Evolutionary conservation across 2,113 vertebrate genomes (phyloP), one percentile per base, ranked within the genome.

Genomic region (Glareola pratincola): DNA sequence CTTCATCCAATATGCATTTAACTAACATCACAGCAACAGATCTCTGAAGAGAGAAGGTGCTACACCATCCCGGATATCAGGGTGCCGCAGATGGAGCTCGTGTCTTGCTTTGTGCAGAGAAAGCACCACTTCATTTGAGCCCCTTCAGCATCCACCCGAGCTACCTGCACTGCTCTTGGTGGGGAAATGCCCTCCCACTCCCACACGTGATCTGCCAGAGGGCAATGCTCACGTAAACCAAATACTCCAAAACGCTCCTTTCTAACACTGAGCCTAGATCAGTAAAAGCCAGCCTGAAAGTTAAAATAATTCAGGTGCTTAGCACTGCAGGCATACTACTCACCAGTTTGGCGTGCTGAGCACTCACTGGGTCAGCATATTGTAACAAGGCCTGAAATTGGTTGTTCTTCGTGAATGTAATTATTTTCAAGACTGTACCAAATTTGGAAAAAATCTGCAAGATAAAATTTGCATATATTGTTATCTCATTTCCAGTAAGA

Each of bases 391-490:
- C 99, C 97, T 99, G 99, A 92, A 99, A 99, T 92, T 99, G 99
- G 81, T 98, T 99, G 97, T 99, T 99, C 98, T 99, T 99, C 2
- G 99, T 99, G 96, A 99, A 99, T 1, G 99, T 99, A 67, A 99
- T 99, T 71, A 99, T 99, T 93, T 99, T 99, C 96, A 99, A 93
- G 29, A 99, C 99, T 0, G 99, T 99, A 86, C 99, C 99, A 37
- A 99, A 99, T 96, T 99, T 99, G 45, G 99, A 99, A 94, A 99
- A 99, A 89, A 99, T 99, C 99, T 99, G 97, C 17, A 78, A 95
- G 21, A 54, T 21, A 85, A 57, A 9, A 53, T 94, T 91, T 76
- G 45, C 3, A 4, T 9, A 22, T 12, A 2, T 68, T 12, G 3
- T 93, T 68, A 95, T 12, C 26, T n/a, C 37, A 43, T 41, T 78